Evolutionary conservation across 2,888 invertebrate genomes (phyloP).

Genomic region (Lathronympha strigana): DNA sequence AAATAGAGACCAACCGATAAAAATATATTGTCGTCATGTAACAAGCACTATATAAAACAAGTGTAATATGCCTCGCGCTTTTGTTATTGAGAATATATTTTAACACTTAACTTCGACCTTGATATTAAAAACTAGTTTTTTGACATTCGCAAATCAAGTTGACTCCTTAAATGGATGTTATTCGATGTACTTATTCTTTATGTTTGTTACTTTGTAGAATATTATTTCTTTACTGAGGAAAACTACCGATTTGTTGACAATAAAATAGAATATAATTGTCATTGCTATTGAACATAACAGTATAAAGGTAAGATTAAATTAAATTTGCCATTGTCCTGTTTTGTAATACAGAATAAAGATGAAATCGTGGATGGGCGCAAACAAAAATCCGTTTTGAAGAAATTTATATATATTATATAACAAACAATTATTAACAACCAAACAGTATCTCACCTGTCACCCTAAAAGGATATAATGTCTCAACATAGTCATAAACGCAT

Average conservation of each 20-base stretch:
- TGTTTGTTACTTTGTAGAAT: background rate
- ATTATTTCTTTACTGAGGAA: background rate
- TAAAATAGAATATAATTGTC: background rate
- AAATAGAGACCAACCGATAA: too few relatives aligned
- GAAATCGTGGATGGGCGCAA: too few relatives aligned
- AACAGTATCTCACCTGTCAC: too few relatives aligned
- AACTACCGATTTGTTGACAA: background rate
- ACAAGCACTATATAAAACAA: slow-evolving; percentile 1
- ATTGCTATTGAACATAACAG: too few relatives aligned
- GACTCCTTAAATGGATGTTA: slow-evolving; percentile 43
- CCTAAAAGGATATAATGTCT: too few relatives aligned
- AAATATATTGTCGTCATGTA: background rate
- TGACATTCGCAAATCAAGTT: slow-evolving; percentile 69
- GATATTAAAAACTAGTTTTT: slow-evolving; percentile 69
- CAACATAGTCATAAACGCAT: too few relatives aligned
- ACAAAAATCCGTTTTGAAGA: too few relatives aligned
- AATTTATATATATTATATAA: too few relatives aligned
- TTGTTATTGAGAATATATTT: slow-evolving; percentile 60
- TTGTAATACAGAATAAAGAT: too few relatives aligned
- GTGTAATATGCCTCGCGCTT: slow-evolving; percentile 37
- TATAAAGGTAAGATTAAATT: too few relatives aligned
- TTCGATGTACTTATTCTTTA: slow-evolving; percentile 11
- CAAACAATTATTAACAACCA: too few relatives aligned
- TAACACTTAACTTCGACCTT: slow-evolving; percentile 69
- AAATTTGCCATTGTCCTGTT: too few relatives aligned